Conservation (phyloP, 2,113 vertebrate species). For the Drymodes brunneopygia region DNA sequence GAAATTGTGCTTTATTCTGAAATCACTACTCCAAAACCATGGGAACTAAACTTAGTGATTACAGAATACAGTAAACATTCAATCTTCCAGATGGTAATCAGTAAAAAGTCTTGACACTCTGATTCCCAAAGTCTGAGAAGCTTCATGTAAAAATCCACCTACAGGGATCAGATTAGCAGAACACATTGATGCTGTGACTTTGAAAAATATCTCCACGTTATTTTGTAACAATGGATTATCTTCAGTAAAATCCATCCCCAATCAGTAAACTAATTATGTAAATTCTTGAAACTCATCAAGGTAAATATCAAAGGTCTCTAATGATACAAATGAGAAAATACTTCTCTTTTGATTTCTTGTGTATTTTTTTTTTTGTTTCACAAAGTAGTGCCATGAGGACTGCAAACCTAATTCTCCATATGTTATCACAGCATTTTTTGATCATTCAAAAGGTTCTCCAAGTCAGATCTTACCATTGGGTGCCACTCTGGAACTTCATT, state of each 20-base stretch:
- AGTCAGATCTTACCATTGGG: neutral
- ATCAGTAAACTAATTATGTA: neutral
- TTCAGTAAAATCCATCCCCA: neutral
- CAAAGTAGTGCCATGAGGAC: neutral
- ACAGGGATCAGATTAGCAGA: neutral
- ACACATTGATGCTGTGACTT: neutral
- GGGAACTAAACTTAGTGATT: neutral
- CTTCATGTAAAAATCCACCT: neutral
- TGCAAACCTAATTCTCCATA: neutral
- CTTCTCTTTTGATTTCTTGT: neutral
- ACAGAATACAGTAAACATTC: neutral
- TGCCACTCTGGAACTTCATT: neutral
- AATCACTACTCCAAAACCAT: neutral
- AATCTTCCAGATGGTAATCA: neutral
- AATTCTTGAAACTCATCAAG: neutral
- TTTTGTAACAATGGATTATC: neutral
- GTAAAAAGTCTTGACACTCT: neutral
- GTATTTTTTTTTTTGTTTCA: neutral
- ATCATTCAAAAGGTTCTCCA: neutral
- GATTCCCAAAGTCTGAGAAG: neutral
- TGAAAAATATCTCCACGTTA: neutral
- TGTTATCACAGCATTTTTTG: neutral
- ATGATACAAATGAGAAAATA: neutral
- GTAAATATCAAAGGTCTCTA: neutral
- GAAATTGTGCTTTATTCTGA: neutral